These are phyloP conservation scores for Tipula confusa DNA, from an alignment of 2,888 invertebrate genomes.

Conservation along the genomic window DNA sequence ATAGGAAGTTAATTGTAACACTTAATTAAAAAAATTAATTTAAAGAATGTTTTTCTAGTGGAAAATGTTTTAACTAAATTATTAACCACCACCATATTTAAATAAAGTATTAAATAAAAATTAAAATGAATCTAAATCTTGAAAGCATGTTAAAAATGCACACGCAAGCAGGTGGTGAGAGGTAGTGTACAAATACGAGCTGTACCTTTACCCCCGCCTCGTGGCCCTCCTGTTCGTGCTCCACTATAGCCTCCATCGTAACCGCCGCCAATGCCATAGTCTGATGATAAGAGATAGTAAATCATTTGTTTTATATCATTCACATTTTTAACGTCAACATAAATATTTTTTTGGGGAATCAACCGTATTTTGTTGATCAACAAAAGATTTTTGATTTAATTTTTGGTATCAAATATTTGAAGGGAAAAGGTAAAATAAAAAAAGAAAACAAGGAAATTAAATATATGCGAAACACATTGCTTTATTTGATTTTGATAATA, in stretches of 20 bases:
- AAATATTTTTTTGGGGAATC: not conserved
- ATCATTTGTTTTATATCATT: constrained; percentile 13
- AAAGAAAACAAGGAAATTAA: constrained; percentile 38
- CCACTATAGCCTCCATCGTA: constrained; percentile 78
- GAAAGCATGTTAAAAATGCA: constrained; percentile 30
- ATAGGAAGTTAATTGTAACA: constrained; percentile 31
- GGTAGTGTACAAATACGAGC: constrained; percentile 34
- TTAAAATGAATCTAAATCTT: constrained; percentile 25
- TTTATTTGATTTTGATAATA: constrained; percentile 37
- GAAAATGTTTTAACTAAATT: constrained; percentile 30
- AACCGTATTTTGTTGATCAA: not conserved
- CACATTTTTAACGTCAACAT: not conserved
- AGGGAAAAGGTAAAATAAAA: not conserved
- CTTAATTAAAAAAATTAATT: constrained; percentile 29
- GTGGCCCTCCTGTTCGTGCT: constrained; percentile 78
- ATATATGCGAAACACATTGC: constrained; percentile 43
- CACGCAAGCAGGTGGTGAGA: constrained; percentile 36
- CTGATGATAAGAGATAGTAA: constrained; percentile 50
- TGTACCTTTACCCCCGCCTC: constrained; percentile 81
- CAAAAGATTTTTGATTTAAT: not conserved
- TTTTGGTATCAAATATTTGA: not conserved
- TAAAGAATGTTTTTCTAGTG: constrained; percentile 29
- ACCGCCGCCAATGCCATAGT: constrained; percentile 83
- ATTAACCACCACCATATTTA: constrained; percentile 32
- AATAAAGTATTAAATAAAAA: constrained; percentile 32